Base-by-base conservation (phyloP, 2,113 vertebrate genomes). In the Corvus moneduloides region DNA sequence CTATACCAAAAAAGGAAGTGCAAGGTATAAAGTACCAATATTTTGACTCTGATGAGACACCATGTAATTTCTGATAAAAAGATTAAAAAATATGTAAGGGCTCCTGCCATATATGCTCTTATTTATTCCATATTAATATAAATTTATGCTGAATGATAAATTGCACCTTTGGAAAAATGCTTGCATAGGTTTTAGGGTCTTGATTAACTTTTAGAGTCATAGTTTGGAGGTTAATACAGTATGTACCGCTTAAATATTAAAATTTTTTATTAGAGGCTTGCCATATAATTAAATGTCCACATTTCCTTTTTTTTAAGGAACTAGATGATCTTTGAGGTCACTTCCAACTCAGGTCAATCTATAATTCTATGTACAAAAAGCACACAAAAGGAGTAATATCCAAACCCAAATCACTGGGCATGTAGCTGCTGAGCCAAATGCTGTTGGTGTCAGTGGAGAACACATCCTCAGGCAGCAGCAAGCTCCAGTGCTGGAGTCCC, bases 21-120 rank as follows among this genome's bases (percentile, higher is more conserved):
- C 99, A 99, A 98, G 98, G 99, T 99, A 94, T 78, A 87, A 64
- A 48, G 24, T 61, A 27, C 19, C 28, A 46, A 11, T 28, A 3
- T 90, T 79, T 87, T 87, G 19, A 56, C 66, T 28, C 14, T 46
- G 30, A 64, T 77, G 27, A 67, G 20, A 43, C 9, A 39, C 26
- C 7, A n/a, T n/a, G 19, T 84, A 67, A 78, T 52, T 64, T 10
- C 33, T 59, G 30, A 77, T 46, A 85, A 79, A 78, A 16, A 83
- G 11, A 44, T 73, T 37, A 8, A 48, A 84, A 30, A 16, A 83
- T 16, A 13, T 62, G 11, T 22, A 72, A 24, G 13, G 59, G 1
- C 19, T 86, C 63, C 51, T 89, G 22, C 37, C 68, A 61, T 72
- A 49, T 35, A 74, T 46, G 5, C 18, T 66, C 3, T 28, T 75